These are phyloP conservation scores for Hystrix cristata DNA, from an alignment of 2,113 vertebrate genomes.

Conservation along the genomic window DNA sequence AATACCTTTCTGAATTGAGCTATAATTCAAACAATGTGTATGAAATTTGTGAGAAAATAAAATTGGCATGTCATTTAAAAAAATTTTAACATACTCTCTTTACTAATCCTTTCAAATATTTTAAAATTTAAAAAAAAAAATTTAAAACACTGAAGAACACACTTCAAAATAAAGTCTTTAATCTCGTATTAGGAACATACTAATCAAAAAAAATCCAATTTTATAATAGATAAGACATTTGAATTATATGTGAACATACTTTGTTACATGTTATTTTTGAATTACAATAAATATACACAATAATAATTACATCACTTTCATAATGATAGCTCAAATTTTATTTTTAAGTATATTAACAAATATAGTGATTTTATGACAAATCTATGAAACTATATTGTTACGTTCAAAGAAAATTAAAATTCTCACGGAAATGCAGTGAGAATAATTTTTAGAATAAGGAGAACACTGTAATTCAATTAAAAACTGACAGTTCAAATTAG, in stretches of 20 bases:
- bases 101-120: too few relatives aligned
- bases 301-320: not conserved
- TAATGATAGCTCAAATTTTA: not conserved
- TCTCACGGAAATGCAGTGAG: not conserved
- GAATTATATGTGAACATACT: not conserved
- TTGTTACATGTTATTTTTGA: not conserved
- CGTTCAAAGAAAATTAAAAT: not conserved
- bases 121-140: not conserved
- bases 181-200: not conserved
- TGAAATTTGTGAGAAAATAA: constrained; percentile 64
- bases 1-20: constrained; percentile 53
- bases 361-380: not conserved
- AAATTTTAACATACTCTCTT: not conserved
- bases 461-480: not conserved
- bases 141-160: constrained; percentile 19
- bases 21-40: constrained; percentile 54
- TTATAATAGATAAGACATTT: not conserved
- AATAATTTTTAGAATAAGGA: not conserved
- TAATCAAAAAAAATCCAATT: not conserved
- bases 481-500: not conserved
- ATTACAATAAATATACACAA: not conserved
- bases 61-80: constrained; percentile 15
- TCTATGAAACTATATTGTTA: not conserved
- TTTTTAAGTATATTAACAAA: not conserved
- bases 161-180: not conserved